Conservation (phyloP, 2,113 vertebrate genomes). For the Merops nubicus region DNA sequence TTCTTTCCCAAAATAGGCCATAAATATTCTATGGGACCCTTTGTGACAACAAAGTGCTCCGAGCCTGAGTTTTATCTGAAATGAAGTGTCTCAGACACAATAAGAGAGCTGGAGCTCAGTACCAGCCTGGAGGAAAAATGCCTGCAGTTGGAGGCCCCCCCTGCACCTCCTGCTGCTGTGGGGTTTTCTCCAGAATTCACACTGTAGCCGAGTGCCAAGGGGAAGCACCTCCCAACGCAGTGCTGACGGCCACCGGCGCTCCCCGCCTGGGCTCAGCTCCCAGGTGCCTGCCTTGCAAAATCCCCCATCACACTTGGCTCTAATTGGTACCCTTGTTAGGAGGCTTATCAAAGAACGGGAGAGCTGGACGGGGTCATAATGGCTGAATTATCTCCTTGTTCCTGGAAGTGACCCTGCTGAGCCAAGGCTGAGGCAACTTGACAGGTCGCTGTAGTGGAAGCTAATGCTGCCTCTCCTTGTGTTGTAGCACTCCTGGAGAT, state of each 20-base stretch:
- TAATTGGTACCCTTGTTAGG: slow-evolving; percentile 61
- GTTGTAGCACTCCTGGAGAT: not conserved
- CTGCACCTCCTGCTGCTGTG: not conserved
- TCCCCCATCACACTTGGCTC: slow-evolving; percentile 39
- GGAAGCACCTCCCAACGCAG: not conserved
- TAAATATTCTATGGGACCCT: slow-evolving; percentile 33
- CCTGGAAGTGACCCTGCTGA: slow-evolving; percentile 56
- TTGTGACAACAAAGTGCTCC: not conserved
- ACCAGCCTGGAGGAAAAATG: not conserved
- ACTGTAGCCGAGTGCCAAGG: accelerated
- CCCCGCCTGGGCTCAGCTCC: not conserved
- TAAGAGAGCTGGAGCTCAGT: not conserved
- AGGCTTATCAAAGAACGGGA: slow-evolving; percentile 37
- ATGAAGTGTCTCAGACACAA: not conserved
- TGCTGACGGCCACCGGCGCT: not conserved
- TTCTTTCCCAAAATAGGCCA: not conserved
- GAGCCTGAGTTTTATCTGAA: slow-evolving; percentile 18
- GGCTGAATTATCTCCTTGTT: slow-evolving; percentile 65
- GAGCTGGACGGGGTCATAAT: slow-evolving; percentile 23
- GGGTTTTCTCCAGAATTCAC: not conserved
- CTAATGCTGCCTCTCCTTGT: not conserved
- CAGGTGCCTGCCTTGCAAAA: slow-evolving; percentile 38
- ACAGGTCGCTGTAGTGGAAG: slow-evolving; percentile 58
- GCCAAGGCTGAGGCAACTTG: slow-evolving; percentile 38
- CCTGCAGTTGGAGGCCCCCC: not conserved